A percentile compares a stretch with the other conserved stretches of the same genome.
These are phyloP conservation scores for Diarsia rubi DNA, from an alignment of 2,888 invertebrate genomes.

Conservation along the genomic window DNA sequence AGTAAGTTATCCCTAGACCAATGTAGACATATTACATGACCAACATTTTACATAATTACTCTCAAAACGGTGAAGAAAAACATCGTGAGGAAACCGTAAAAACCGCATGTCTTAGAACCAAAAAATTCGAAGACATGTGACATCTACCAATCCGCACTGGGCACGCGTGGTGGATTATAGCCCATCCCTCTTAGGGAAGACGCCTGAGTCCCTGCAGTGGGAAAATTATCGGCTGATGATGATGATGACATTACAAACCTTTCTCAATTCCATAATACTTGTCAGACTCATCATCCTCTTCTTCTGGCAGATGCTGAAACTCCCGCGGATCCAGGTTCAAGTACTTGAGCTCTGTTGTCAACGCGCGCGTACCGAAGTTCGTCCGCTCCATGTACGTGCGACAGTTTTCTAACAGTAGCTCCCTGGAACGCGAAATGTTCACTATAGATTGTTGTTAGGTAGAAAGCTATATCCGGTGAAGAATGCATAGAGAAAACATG, in stretches of 20 bases:
- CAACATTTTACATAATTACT: constrained; percentile 66
- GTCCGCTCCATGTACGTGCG: constrained; percentile 85
- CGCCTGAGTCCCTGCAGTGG: too few species aligned
- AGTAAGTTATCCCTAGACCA: neutral
- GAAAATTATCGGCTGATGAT: too few species aligned
- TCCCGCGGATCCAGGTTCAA: constrained; percentile 93
- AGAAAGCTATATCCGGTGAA: too few species aligned
- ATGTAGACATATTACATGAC: neutral
- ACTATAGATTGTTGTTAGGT: neutral
- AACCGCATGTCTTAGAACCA: too few species aligned
- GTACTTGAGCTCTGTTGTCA: constrained; percentile 94
- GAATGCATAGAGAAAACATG: too few species aligned
- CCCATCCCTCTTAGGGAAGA: too few species aligned
- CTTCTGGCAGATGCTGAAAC: constrained; percentile 92
- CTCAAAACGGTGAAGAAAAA: too few species aligned
- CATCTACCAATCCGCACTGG: too few species aligned
- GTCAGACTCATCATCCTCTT: constrained; percentile 89
- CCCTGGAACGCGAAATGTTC: constrained; percentile 71
- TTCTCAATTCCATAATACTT: constrained; percentile 92
- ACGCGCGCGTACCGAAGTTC: constrained; percentile 91
- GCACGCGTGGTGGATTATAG: too few species aligned
- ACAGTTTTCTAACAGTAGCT: constrained; percentile 82
- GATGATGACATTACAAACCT: constrained; percentile 75
- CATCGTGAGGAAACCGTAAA: too few species aligned
- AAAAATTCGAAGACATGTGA: too few species aligned